Evolutionary conservation across 2,797 vertebrate species (phyloP), one percentile per base, ranked within the genome.

Genomic region (Triplophysa bombifrons): DNA sequence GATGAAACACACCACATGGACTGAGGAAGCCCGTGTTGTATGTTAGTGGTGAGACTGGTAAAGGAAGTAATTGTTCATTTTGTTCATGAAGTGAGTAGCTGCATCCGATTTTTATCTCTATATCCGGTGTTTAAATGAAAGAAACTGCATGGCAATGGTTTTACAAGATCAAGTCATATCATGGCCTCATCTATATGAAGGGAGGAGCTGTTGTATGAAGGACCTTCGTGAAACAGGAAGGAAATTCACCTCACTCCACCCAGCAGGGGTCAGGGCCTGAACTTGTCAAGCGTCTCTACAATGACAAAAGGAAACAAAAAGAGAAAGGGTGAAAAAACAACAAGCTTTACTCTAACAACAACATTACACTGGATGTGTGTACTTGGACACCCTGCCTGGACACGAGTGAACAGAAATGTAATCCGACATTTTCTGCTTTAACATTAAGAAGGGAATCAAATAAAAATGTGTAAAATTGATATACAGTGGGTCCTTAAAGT

Each of bases 281-380:
- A 61, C 71, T 55, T 66, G 25, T 74, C 65, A 27, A 64, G 1
- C 72, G 67, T 79, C 55, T 63, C 61, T n/a, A 51, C 25, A 81
- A 50, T 88, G 87, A 88, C 87, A 84, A 75, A 87, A 88, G 90
- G 86, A 90, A 88, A 87, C 72, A 13, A 64, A 5, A 48, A 66
- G 75, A 86, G 83, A 88, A 88, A 56, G 87, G 80, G 78, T 3
- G 66, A 83, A 84, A 85, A 86, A 88, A 84, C 13, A 30, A 81
- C 78, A 27, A 1, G 55, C 58, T 44, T 58, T 74, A 55, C 83
- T 79, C 74, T 82, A 82, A 22, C 44, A 65, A 76, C 70, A 80
- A 66, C 70, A 61, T 80, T 44, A 41, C 41, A 41, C 85, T 82
- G 89, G 88, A 92, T 85, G 87, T 84, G 55, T 53, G 30, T 65